phyloP scores from a whole-genome alignment of 2,113 vertebrate species.

The Reinhardtius hippoglossoides region DNA sequence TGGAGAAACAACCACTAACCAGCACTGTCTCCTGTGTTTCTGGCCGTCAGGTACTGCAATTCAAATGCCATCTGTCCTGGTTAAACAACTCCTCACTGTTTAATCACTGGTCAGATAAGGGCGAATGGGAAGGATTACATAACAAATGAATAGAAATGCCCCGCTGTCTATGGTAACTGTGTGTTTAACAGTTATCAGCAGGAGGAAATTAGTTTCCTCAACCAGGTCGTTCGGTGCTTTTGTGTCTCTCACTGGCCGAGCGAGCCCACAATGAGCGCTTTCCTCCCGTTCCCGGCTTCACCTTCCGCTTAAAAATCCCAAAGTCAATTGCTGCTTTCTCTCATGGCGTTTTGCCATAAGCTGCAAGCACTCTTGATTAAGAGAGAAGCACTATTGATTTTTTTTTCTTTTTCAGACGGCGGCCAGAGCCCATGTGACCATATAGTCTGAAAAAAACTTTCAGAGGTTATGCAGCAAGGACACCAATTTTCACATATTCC shows the following conservation, averaged over 20 bases:
- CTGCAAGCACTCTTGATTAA: constrained; percentile 72
- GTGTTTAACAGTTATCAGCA: constrained; percentile 18
- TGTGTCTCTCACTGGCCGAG: constrained; percentile 3
- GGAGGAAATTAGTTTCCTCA: constrained; percentile 9
- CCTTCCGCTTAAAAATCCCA: constrained; percentile 50
- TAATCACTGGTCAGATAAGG: constrained; percentile 60
- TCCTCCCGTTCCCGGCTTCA: constrained; percentile 33
- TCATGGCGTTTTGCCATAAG: constrained; percentile 64
- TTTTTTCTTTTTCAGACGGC: constrained; percentile 30
- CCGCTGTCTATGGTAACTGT: constrained; percentile 33
- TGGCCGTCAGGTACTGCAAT: constrained; percentile 58
- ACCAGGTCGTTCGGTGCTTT: background rate
- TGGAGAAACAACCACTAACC: background rate
- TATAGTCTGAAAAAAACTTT: constrained; percentile 28
- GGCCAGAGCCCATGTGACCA: constrained; percentile 24
- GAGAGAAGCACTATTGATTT: constrained; percentile 69
- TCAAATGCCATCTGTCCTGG: constrained; percentile 65
- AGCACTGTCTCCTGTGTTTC: constrained; percentile 23
- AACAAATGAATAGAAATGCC: constrained; percentile 58
- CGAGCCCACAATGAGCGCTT: constrained; percentile 9
- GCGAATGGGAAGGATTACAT: constrained; percentile 49
- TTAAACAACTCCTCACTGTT: constrained; percentile 60
- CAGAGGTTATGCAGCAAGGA: constrained; percentile 49
- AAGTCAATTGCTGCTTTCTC: constrained; percentile 66
- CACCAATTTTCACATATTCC: background rate